Evolutionary conservation across 2,888 invertebrate genomes (phyloP), one percentile per base, ranked within the genome.

Genomic region (Plebejus melissa): DNA sequence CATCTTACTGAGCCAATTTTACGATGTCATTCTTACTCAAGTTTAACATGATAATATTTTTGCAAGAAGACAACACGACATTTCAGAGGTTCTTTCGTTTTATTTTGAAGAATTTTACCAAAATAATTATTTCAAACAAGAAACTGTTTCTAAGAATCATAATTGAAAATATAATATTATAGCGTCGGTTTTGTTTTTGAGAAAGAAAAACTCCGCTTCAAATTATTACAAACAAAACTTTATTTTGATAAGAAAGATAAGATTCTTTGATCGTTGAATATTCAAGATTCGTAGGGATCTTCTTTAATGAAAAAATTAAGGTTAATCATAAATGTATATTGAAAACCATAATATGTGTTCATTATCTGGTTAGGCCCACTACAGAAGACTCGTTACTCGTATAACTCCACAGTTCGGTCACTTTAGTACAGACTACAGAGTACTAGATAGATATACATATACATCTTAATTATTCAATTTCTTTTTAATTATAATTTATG

Each of bases 341-440:
- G 60, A 60, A 60, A 60, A 28, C 60, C n/a, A 60, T 41, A 36
- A 36, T 58, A 28, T 28, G 28, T 60, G 60, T 58, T 58, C 60
- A 60, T 16, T 60, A 60, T 60, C 9, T 22, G 3, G 38, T 1
- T 6, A 38, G 1, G 41, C 41, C 41, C 41, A 9, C 1, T 41
- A 41, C 41, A 41, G 41, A 9, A 7, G 9, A 41, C 9, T 9
- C 9, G 41, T 41, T 41, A 41, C 7, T 7, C 38, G 5, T 38
- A 4, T 6, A 38, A 41, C 41, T 41, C 9, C 7, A 41, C 9
- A 41, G 9, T 41, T 41, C 9, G 41, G 41, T 41, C 2, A 41
- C 46, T 46, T 46, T 46, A 11, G 11, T 11, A 9, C 46, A 11
- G 9, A 46, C 1, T 11, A 46, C 46, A 32, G 32, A 32, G 32